Evolutionary conservation across 2,113 vertebrate species (phyloP), one percentile per base, ranked within the genome.

Genomic region (Peucedramus taeniatus): DNA sequence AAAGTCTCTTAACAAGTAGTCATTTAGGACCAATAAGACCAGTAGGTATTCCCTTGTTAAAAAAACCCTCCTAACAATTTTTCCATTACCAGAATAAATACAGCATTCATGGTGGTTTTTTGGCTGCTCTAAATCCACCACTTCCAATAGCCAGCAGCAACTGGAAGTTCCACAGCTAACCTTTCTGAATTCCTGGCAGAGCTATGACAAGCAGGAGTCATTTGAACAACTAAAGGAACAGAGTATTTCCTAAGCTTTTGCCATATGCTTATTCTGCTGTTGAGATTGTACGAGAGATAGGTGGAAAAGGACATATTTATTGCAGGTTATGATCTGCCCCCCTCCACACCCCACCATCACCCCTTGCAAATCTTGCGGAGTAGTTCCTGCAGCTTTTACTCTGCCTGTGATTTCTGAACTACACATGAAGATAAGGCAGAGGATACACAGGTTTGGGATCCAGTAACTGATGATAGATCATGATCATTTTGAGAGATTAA

Each of bases 401-500:
- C 16, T 45, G 30, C 45, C 47, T 42, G 10, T 47, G 31, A 44
- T 54, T 84, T 76, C 57, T 23, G n/a, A 28, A 31, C 35, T 22
- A 33, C 5, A 31, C 0, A 3, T 5, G 33, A 79, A 69, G 10
- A 17, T 18, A 87, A 56, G 57, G 42, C 31, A 76, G 16, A 74
- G 11, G 30, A 75, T 28, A 30, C 15, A 66, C 1, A 45, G 26
- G 22, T 77, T 50, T 84, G 37, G 39, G 18, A 70, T 47, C 13
- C 13, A 71, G 40, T 42, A n/a, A 23, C 28, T 85, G 21, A 31
- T 39, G 17, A 79, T 4, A 27, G 6, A 50, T 4, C 56, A 61
- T 0, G 0, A 59, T 15, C 26, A 35, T 6, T 22, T 1, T 40
- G 21, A 54, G 40, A 78, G 44, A 57, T 20, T 17, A 91, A 59